Evolutionary conservation across 2,797 vertebrate species (phyloP).

Genomic region (Oophaga sylvatica): DNA sequence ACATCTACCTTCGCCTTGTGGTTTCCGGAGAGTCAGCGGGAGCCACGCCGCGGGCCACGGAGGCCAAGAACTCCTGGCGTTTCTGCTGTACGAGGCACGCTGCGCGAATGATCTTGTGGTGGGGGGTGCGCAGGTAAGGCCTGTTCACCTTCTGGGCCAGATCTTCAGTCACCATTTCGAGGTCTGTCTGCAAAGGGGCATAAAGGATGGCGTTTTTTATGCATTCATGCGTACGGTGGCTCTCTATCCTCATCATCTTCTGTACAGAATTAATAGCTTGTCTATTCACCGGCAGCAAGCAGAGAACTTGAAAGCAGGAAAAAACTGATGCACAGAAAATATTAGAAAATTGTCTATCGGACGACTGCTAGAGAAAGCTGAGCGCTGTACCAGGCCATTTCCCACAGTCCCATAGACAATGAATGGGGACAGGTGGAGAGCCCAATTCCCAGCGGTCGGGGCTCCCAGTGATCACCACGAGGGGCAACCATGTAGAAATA

Average conservation of each 20-base stretch:
- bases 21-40: slow-evolving; percentile 94
- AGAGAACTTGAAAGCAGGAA: background rate
- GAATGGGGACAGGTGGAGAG: no score
- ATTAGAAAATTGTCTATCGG: no score
- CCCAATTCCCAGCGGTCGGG: no score
- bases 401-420: no score
- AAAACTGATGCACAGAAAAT: no score
- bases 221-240: background rate
- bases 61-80: slow-evolving; percentile 95
- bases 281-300: background rate
- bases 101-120: slow-evolving; percentile 95
- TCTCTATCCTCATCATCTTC: background rate
- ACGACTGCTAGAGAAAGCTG: no score
- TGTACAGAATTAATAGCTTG: background rate
- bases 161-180: slow-evolving; percentile 99
- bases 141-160: slow-evolving; percentile 98
- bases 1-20: slow-evolving; percentile 87
- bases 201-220: slow-evolving; percentile 11
- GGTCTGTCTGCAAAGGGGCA: slow-evolving; percentile 83
- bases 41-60: slow-evolving; percentile 93
- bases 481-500: background rate
- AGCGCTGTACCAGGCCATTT: no score
- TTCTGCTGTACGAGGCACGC: slow-evolving; percentile 97
- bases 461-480: background rate
- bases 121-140: slow-evolving; percentile 95